Evolutionary conservation across 2,797 vertebrate species (phyloP), one percentile per base, ranked within the genome.

Genomic region (Harpagifer antarcticus): DNA sequence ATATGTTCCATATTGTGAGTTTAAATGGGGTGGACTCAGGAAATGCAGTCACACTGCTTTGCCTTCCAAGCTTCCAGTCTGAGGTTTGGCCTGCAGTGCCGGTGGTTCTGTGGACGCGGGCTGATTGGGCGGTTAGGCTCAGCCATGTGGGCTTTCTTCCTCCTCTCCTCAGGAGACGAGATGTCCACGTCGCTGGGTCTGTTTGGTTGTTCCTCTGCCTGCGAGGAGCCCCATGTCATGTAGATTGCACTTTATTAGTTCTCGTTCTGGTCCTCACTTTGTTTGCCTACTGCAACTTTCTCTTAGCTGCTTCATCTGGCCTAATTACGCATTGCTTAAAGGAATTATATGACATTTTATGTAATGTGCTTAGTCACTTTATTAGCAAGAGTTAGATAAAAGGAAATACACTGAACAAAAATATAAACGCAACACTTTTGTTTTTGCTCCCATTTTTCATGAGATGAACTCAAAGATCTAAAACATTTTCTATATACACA

Each of bases 1-100:
- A 95, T 95, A 92, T 78, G 84, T 96, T 96, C 95, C 95, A 96
- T 94, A 95, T 96, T 96, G 91, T 92, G 94, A 94, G 93, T 94
- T 94, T 94, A 95, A 95, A 95, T 93, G 91, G 93, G 93, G 92
- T 88, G 89, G 86, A 93, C 89, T 94, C 90, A 94, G 94, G 94
- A 95, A 96, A 94, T 92, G 91, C 93, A 94, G 95, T 94, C 93
- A 92, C 91, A 93, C 91, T 91, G 89, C 87, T 91, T 91, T 90
- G 93, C 93, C 91, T 95, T 94, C 89, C 90, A 94, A 95, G 90
- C 94, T 92, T 89, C 91, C 93, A 93, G 91, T 87, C 84, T 92
- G 89, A 92, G 94, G 93, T 90, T 85, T 86, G 88, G 93, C 91
- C 89, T 43, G 83, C 68, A 86, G 73, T 83, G 87, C 78, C 69